These are phyloP conservation scores for Lasius platythorax DNA, from an alignment of 2,888 invertebrate genomes.

Conservation along the genomic window DNA sequence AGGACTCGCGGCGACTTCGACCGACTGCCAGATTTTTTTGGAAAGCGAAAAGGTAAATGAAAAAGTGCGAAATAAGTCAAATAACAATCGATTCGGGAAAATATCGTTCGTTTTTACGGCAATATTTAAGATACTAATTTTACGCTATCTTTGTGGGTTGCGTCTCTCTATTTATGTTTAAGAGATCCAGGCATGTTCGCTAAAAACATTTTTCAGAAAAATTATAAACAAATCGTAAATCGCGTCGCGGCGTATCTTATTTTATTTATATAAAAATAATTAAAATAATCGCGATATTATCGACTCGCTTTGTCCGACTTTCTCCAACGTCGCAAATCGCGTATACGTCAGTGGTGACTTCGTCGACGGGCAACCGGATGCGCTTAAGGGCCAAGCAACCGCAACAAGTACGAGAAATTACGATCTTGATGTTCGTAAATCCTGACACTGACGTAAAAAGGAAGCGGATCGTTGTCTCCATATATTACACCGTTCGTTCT, in stretches of 20 bases:
- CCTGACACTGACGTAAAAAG: conserved; percentile 28
- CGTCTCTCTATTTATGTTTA: not conserved
- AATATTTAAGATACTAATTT: not conserved
- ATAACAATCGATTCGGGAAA: not conserved
- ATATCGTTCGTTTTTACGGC: not conserved
- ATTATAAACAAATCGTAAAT: not conserved
- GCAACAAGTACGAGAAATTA: conserved; percentile 32
- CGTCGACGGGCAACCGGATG: conserved; percentile 23
- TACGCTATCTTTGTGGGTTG: not conserved
- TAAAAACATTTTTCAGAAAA: not conserved
- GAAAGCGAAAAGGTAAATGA: not conserved
- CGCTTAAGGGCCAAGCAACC: conserved; percentile 16
- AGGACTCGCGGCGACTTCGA: conserved; percentile 10
- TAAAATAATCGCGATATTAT: not conserved
- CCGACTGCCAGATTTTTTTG: not conserved
- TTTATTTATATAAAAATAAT: not conserved
- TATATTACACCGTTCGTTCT: conserved; percentile 26
- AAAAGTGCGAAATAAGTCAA: not conserved
- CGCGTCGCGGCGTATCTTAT: not conserved
- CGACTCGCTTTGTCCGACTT: not conserved
- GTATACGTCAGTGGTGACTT: not conserved
- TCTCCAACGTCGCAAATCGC: conserved; percentile 5
- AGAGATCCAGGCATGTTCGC: not conserved
- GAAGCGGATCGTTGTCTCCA: conserved; percentile 28
- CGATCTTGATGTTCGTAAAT: conserved; percentile 34